phyloP scores from a whole-genome alignment of 2,888 invertebrate species.

The Ophion obscuratus region DNA sequence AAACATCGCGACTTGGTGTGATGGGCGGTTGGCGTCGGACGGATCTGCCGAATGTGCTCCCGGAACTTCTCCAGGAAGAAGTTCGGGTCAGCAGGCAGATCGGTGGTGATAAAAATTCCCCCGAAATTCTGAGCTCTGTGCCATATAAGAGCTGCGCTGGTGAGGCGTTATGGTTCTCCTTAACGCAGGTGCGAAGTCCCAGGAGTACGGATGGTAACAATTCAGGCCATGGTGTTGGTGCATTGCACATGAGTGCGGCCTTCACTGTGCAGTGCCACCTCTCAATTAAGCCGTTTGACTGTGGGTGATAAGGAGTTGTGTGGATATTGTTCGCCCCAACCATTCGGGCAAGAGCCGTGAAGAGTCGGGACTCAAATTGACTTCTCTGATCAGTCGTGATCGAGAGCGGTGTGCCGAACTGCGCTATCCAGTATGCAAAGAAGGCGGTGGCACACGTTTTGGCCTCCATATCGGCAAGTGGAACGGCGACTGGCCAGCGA shows the following conservation, averaged over 20 bases:
- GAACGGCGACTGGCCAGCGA: no score
- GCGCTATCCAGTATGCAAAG: constrained; percentile 26
- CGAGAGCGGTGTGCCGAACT: constrained; percentile 16
- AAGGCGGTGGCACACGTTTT: neutral
- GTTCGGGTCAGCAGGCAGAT: constrained; percentile 1
- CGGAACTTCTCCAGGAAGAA: neutral
- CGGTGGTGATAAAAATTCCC: constrained; percentile 28
- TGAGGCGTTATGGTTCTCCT: constrained; percentile 20
- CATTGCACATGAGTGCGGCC: no score
- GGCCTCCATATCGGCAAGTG: no score
- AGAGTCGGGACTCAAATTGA: constrained; percentile 27
- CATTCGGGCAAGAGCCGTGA: constrained; percentile 8
- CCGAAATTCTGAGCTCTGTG: constrained; percentile 13
- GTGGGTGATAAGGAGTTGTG: neutral
- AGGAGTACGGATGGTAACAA: constrained; percentile 29
- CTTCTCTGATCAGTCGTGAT: constrained; percentile 35
- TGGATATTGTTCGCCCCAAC: constrained; percentile 29
- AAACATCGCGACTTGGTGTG: no score
- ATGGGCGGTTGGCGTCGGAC: no score
- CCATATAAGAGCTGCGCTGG: neutral
- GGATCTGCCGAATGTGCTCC: no score
- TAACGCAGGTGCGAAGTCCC: constrained; percentile 22
- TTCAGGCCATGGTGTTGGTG: no score
- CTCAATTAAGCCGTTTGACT: no score
- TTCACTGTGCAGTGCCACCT: no score